Evolutionary conservation across 2,113 vertebrate genomes (phyloP).

Genomic region (Scomber scombrus): DNA sequence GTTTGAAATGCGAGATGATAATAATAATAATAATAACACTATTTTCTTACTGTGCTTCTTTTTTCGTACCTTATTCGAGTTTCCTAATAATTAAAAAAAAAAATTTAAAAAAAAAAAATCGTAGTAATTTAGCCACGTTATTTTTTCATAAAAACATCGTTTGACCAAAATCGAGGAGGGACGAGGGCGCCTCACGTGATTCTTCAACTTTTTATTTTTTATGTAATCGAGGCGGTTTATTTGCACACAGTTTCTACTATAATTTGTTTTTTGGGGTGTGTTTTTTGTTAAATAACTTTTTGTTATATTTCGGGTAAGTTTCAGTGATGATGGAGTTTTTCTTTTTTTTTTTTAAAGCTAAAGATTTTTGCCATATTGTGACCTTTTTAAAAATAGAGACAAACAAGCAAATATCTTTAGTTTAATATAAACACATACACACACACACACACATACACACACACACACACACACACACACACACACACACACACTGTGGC

Average conservation of each 20-base stretch:
- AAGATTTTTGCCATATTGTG: background rate
- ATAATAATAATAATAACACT: slow-evolving; percentile 32
- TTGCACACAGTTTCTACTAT: slow-evolving; percentile 64
- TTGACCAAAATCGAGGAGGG: slow-evolving; percentile 54
- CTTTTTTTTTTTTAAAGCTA: slow-evolving; percentile 9
- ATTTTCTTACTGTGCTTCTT: slow-evolving; percentile 82
- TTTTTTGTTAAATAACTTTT: slow-evolving; percentile 6
- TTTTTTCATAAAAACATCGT: slow-evolving; percentile 41
- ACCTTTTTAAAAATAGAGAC: background rate
- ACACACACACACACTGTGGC: slow-evolving; percentile 12
- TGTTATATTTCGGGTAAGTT: slow-evolving; percentile 16
- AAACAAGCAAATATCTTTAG: slow-evolving; percentile 8
- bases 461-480: background rate
- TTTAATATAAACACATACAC: background rate
- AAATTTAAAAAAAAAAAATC: slow-evolving; percentile 75
- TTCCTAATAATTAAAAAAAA: slow-evolving; percentile 86
- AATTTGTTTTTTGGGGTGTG: slow-evolving; percentile 27
- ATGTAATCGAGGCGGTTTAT: slow-evolving; percentile 43
- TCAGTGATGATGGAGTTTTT: background rate
- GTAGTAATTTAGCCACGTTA: slow-evolving; percentile 89
- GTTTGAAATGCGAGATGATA: slow-evolving; percentile 46
- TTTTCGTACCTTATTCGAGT: slow-evolving; percentile 86
- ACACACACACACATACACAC: background rate
- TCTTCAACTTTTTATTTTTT: slow-evolving; percentile 35
- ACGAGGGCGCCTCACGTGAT: background rate